phyloP scores from a whole-genome alignment of 2,888 invertebrate genomes.

The Hylaea fasciaria region DNA sequence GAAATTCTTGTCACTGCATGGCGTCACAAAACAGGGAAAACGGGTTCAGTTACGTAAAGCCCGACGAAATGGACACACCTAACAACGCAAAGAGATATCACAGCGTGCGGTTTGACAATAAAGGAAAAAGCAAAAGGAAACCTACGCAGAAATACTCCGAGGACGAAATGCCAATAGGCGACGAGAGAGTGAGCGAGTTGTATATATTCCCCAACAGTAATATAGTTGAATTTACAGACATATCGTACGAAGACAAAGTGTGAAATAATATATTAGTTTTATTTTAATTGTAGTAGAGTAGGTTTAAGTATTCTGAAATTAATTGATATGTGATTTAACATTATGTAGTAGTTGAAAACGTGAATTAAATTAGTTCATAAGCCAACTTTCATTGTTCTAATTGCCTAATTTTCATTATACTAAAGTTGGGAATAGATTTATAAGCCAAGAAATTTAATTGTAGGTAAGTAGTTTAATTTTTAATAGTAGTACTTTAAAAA shows the following conservation, averaged over 20 bases:
- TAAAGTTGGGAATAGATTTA: not conserved
- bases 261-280: constrained; percentile 53
- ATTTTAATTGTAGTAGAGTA: not conserved
- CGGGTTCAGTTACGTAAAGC: constrained; percentile 58
- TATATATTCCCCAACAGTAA: constrained; percentile 80
- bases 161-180: constrained; percentile 64
- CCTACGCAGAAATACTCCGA: constrained; percentile 49
- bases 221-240: constrained; percentile 78
- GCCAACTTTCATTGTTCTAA: constrained; percentile 6
- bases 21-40: constrained; percentile 64
- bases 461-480: too few relatives aligned
- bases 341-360: constrained; percentile 28
- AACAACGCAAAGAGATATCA: constrained; percentile 51
- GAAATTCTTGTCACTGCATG: constrained; percentile 66
- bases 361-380: constrained; percentile 26
- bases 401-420: not conserved
- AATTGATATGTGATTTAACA: constrained; percentile 50
- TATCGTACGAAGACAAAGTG: constrained; percentile 76
- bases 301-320: constrained; percentile 6
- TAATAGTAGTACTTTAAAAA: too few relatives aligned
- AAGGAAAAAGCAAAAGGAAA: constrained; percentile 54
- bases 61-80: constrained; percentile 55
- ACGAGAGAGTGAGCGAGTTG: constrained; percentile 75
- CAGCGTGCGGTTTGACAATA: constrained; percentile 46
- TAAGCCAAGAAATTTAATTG: too few relatives aligned